phyloP scores from a whole-genome alignment of 1,140 invertebrate species.

The Bilobella aurantiaca region DNA sequence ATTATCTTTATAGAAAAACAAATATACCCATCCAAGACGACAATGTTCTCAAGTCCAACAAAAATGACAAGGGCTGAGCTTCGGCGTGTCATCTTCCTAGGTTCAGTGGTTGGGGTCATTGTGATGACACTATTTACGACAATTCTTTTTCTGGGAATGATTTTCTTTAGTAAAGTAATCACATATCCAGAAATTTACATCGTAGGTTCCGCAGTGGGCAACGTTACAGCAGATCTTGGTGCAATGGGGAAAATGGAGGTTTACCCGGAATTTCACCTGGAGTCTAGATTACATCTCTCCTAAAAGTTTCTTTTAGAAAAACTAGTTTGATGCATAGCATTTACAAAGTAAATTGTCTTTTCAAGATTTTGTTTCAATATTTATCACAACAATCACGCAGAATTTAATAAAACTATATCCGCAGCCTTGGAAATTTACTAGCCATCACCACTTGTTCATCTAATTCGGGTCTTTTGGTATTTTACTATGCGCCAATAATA shows the following conservation, averaged over 20 bases:
- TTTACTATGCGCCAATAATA: too few species aligned
- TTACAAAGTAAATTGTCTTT: too few species aligned
- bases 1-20: not conserved
- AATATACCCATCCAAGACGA: not conserved
- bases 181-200: not conserved
- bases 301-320: too few species aligned
- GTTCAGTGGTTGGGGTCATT: not conserved
- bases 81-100: not conserved
- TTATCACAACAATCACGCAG: too few species aligned
- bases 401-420: too few species aligned
- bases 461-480: too few species aligned
- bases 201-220: not conserved
- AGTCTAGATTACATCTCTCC: not conserved
- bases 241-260: constrained; percentile 6
- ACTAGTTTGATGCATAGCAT: too few species aligned
- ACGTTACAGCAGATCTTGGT: not conserved
- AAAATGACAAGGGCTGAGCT: constrained; percentile 1
- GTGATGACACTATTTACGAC: not conserved
- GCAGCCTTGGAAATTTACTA: too few species aligned
- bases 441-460: too few species aligned
- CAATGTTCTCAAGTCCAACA: not conserved
- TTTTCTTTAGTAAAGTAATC: not conserved
- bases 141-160: not conserved
- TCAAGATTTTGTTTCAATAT: too few species aligned
- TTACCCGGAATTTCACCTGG: not conserved